phyloP scores from a whole-genome alignment of 2,888 invertebrate genomes.

The Oligia latruncula region DNA sequence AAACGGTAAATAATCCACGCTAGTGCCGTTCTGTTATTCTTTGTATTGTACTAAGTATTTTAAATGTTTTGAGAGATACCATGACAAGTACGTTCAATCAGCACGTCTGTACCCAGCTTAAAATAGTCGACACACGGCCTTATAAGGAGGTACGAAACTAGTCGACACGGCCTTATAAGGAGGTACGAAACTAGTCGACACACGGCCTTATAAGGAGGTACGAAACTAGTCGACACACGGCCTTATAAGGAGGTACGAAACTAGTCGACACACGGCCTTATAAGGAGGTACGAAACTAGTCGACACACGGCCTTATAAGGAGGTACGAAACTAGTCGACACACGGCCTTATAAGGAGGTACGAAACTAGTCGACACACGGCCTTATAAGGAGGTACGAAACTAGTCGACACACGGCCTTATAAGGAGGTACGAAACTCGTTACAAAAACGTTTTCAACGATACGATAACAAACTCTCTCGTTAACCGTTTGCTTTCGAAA shows the following conservation, averaged over 20 bases:
- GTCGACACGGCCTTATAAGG: slow-evolving; percentile 3
- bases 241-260: slow-evolving; percentile 14
- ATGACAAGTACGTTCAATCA: slow-evolving; percentile 4
- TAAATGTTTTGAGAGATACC: slow-evolving; percentile 10
- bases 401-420: neutral
- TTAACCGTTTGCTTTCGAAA: slow-evolving; percentile 33
- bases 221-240: neutral
- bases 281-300: neutral
- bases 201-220: neutral
- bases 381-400: neutral
- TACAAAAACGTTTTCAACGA: slow-evolving; percentile 29
- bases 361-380: neutral
- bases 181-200: slow-evolving; percentile 9
- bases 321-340: neutral
- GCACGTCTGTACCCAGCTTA: slow-evolving; percentile 12
- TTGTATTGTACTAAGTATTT: slow-evolving; percentile 1
- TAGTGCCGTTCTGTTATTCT: neutral
- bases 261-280: slow-evolving; percentile 16
- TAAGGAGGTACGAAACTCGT: slow-evolving; percentile 20
- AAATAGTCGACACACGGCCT: neutral
- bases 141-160: slow-evolving; percentile 2
- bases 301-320: slow-evolving; percentile 3
- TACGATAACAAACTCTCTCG: slow-evolving; percentile 28
- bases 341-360: slow-evolving; percentile 5
- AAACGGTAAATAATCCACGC: slow-evolving; percentile 2